These are phyloP conservation scores for Mongoloraphidia duomilia DNA, from an alignment of 2,888 invertebrate genomes.

Conservation along the genomic window DNA sequence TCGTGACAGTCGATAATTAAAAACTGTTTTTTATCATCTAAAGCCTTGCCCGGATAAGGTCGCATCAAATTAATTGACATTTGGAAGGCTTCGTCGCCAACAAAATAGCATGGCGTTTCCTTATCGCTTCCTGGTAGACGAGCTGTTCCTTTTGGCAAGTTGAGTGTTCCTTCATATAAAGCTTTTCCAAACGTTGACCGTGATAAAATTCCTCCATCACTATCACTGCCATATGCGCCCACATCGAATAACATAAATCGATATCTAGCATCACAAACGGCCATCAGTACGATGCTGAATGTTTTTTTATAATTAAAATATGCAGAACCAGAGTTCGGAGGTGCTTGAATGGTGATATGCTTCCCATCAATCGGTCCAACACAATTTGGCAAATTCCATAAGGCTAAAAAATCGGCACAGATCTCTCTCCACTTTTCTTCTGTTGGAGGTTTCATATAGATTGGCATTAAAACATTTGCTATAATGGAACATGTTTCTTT, in stretches of 20 bases:
- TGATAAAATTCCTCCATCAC: neutral
- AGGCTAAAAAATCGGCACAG: constrained; percentile 1
- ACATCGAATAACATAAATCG: neutral
- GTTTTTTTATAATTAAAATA: constrained; percentile 13
- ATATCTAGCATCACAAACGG: neutral
- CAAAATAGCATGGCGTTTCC: constrained; percentile 7
- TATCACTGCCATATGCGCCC: neutral
- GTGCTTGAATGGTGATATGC: constrained; percentile 10
- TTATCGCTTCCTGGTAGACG: constrained; percentile 7
- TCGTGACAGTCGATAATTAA: constrained; percentile 14
- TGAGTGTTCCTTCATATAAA: neutral
- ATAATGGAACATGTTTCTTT: constrained; percentile 10
- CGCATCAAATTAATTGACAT: constrained; percentile 10
- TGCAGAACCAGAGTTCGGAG: constrained; percentile 9
- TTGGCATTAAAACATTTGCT: constrained; percentile 7
- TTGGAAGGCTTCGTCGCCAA: constrained; percentile 14
- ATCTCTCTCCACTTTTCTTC: constrained; percentile 11
- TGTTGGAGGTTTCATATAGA: constrained; percentile 9
- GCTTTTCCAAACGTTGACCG: neutral
- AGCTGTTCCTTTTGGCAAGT: constrained; percentile 6
- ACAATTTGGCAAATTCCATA: constrained; percentile 14
- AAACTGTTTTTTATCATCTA: constrained; percentile 10
- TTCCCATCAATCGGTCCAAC: constrained; percentile 11
- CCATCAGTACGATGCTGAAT: constrained; percentile 10
- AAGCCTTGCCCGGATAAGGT: constrained; percentile 12